Evolutionary conservation across 2,888 invertebrate genomes (phyloP).

Genomic region (Drosophila longiperda): DNA sequence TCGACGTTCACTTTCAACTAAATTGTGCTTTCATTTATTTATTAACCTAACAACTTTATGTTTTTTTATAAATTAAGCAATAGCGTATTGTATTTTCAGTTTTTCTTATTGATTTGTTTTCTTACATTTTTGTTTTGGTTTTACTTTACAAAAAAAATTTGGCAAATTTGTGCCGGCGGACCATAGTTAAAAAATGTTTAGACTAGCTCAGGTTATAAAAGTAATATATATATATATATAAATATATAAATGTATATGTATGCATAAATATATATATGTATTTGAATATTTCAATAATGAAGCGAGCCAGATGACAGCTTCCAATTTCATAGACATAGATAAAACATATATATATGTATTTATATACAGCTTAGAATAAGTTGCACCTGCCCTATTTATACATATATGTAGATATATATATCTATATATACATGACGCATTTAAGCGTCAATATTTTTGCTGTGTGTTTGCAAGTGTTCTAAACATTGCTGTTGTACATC

Average conservation of each 20-base stretch:
- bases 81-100: conserved; percentile 52
- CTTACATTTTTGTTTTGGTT: neutral
- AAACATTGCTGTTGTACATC: conserved; percentile 50
- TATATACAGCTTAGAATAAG: conserved; percentile 39
- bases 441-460: conserved; percentile 13
- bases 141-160: conserved; percentile 21
- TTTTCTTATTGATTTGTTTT: neutral
- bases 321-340: conserved; percentile 29
- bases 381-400: conserved; percentile 36
- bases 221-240: conserved; percentile 45
- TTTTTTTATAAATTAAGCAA: conserved; percentile 39
- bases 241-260: conserved; percentile 12
- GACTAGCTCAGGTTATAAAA: conserved; percentile 81
- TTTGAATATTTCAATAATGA: conserved; percentile 13
- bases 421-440: conserved; percentile 1
- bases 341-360: conserved; percentile 7
- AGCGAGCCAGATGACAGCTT: conserved; percentile 31
- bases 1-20: conserved; percentile 17
- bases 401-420: neutral
- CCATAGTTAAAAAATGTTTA: conserved; percentile 78
- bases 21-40: conserved; percentile 22
- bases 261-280: conserved; percentile 32
- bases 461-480: conserved; percentile 29
- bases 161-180: conserved; percentile 65
- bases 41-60: conserved; percentile 17